Evolutionary conservation across 1,140 invertebrate genomes (phyloP).

Genomic region (Tetramorium parvispinum): DNA sequence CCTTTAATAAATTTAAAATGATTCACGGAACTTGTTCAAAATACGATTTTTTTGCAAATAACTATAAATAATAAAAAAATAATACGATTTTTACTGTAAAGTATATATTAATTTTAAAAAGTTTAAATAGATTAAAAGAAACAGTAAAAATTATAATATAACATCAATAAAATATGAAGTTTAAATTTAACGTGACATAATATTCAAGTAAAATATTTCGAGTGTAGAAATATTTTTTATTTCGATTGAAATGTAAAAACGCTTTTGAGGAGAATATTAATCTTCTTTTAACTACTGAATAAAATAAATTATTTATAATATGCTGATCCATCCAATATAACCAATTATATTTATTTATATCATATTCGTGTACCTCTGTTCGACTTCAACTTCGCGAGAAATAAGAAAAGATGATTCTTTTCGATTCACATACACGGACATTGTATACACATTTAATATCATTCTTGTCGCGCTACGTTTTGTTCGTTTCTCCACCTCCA

Average conservation of each 20-base stretch:
- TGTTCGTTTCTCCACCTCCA: slow-evolving; percentile 66
- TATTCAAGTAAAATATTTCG: neutral
- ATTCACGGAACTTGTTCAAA: neutral
- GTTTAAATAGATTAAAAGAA: neutral
- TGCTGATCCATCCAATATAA: neutral
- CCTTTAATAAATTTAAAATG: neutral
- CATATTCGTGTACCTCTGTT: neutral
- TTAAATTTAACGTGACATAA: neutral
- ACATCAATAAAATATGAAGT: neutral
- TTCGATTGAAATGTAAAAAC: slow-evolving; percentile 1
- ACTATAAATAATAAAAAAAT: neutral
- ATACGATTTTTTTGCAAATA: neutral
- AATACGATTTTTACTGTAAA: neutral
- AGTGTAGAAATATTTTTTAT: neutral
- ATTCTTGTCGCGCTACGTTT: slow-evolving; percentile 54
- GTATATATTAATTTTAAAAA: neutral
- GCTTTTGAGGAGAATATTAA: neutral
- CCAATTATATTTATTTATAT: neutral
- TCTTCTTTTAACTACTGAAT: neutral
- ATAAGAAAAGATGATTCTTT: neutral
- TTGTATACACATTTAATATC: slow-evolving; percentile 17
- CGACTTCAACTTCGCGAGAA: neutral
- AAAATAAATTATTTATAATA: neutral
- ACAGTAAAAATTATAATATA: neutral
- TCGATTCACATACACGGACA: neutral